These are phyloP conservation scores for Brachypteracias leptosomus DNA, from an alignment of 2,113 vertebrate genomes.

Conservation along the genomic window DNA sequence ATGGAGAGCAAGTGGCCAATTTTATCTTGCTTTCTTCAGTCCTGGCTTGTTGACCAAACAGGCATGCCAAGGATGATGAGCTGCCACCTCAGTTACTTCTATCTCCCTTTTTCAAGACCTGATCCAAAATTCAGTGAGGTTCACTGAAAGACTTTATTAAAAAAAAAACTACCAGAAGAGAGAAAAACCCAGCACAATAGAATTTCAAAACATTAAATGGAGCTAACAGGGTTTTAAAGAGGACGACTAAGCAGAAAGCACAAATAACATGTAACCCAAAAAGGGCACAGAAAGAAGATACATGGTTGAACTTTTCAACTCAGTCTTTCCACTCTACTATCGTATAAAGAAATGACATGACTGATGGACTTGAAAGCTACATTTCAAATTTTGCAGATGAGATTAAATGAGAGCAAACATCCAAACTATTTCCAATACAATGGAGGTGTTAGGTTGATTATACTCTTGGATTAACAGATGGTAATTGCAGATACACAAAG, in stretches of 20 bases:
- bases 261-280: neutral
- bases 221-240: neutral
- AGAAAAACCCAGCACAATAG: neutral
- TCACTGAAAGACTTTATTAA: neutral
- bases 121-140: neutral
- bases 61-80: accelerated
- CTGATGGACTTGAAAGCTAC: neutral
- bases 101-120: neutral
- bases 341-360: neutral
- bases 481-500: slow-evolving; percentile 16
- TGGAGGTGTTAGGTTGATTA: slow-evolving; percentile 6
- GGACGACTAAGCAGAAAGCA: neutral
- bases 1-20: neutral
- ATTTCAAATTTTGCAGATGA: slow-evolving; percentile 22
- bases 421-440: neutral
- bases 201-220: neutral
- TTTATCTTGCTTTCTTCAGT: neutral
- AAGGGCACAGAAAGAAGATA: neutral
- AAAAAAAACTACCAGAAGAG: neutral
- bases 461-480: slow-evolving; percentile 25
- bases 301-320: neutral
- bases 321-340: neutral
- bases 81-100: neutral
- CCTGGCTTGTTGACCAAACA: neutral
- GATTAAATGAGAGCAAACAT: slow-evolving; percentile 38